Evolutionary conservation across 1,140 invertebrate genomes (phyloP).

Genomic region (Bicyclus anynana): DNA sequence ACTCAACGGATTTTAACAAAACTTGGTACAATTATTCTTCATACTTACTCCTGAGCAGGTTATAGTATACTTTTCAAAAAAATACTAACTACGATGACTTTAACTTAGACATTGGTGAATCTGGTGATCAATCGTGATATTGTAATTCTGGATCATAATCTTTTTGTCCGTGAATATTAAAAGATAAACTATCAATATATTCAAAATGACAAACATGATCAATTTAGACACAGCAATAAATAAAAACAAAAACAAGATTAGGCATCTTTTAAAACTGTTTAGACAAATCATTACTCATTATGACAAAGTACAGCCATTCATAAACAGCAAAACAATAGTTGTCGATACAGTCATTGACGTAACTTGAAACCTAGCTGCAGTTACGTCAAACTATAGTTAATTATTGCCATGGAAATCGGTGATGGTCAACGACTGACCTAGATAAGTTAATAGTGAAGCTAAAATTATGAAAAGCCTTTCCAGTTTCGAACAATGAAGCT

Average conservation of each 20-base stretch:
- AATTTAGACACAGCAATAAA: no score
- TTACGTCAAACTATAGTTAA: not conserved
- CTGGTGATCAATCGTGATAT: no score
- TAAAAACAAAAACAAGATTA: no score
- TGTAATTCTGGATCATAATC: no score
- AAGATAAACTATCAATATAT: not conserved
- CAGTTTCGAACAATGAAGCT: not conserved
- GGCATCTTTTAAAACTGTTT: not conserved
- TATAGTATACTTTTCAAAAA: no score
- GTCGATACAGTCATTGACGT: not conserved
- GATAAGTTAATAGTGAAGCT: not conserved
- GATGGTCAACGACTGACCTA: not conserved
- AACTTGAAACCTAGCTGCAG: not conserved
- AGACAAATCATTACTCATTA: not conserved
- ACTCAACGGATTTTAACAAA: no score
- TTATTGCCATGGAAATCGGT: conserved; percentile 6
- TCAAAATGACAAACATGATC: not conserved
- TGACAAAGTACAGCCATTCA: not conserved
- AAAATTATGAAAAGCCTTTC: not conserved
- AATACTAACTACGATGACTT: no score
- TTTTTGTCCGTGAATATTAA: no score
- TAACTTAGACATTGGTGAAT: no score
- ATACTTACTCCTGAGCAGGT: no score
- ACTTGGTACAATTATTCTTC: no score
- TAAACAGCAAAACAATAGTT: not conserved